Conservation (phyloP, 2,797 vertebrate species). For the Halcyon leucocephala region DNA sequence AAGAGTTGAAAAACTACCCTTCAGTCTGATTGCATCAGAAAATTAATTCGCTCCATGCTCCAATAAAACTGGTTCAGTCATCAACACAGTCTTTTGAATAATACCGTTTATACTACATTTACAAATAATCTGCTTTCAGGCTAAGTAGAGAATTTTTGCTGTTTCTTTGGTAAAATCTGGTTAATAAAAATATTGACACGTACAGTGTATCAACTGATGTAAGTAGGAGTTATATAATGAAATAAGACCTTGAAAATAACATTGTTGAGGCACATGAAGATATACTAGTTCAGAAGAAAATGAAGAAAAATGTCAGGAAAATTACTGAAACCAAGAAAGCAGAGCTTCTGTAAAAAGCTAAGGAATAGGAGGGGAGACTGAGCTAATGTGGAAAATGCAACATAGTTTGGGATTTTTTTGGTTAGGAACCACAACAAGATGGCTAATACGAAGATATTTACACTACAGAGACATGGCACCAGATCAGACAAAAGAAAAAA, state of each 20-base stretch:
- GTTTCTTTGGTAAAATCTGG: not conserved
- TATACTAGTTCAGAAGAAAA: constrained; percentile 34
- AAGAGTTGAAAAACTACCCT: constrained; percentile 38
- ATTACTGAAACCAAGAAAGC: constrained; percentile 10
- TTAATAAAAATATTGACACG: constrained; percentile 37
- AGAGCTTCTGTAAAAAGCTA: not conserved
- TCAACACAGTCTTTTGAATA: not conserved
- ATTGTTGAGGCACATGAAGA: constrained; percentile 48
- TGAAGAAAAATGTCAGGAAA: constrained; percentile 67
- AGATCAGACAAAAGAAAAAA: not conserved
- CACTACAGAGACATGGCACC: not conserved
- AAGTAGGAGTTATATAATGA: constrained; percentile 54
- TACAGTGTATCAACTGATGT: constrained; percentile 44
- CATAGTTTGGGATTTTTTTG: not conserved
- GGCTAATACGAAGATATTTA: constrained; percentile 8
- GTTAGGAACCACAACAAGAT: constrained; percentile 25
- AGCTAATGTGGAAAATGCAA: not conserved
- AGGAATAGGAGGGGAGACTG: not conserved
- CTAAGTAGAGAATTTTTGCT: not conserved
- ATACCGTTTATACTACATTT: not conserved
- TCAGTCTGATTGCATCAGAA: constrained; percentile 45
- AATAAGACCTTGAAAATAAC: constrained; percentile 63
- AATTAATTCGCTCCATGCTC: constrained; percentile 33
- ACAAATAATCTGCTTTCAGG: constrained; percentile 6
- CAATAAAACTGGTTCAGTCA: constrained; percentile 12